phyloP scores from a whole-genome alignment of 2,888 invertebrate species.

The Hedya salicella region DNA sequence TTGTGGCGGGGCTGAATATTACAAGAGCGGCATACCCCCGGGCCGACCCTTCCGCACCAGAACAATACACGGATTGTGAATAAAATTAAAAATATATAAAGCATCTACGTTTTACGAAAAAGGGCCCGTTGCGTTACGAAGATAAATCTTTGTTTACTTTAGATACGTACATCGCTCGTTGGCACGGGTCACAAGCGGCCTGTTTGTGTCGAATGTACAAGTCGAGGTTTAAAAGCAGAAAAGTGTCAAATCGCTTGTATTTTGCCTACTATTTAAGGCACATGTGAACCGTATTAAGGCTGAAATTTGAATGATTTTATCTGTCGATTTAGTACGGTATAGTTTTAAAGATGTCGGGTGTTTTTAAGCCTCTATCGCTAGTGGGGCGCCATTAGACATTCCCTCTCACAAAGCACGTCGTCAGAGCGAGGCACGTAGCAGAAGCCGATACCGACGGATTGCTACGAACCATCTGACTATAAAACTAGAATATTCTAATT shows the following conservation, averaged over 20 bases:
- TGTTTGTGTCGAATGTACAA: slow-evolving; percentile 20
- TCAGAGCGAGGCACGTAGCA: slow-evolving; percentile 26
- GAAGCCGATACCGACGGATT: slow-evolving; percentile 8
- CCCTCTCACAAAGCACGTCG: slow-evolving; percentile 15
- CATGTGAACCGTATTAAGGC: background rate
- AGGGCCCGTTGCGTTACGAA: slow-evolving; percentile 52
- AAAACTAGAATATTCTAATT: slow-evolving; percentile 14
- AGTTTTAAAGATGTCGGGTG: background rate
- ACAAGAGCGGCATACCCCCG: slow-evolving; percentile 57
- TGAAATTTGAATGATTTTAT: background rate
- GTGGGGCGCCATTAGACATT: slow-evolving; percentile 30
- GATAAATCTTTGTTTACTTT: slow-evolving; percentile 49
- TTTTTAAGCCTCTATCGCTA: slow-evolving; percentile 17
- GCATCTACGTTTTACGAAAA: slow-evolving; percentile 57
- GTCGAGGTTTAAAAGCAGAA: slow-evolving; percentile 3
- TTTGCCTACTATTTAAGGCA: background rate
- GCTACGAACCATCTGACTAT: slow-evolving; percentile 22
- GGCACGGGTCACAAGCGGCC: slow-evolving; percentile 22
- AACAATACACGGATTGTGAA: slow-evolving; percentile 69
- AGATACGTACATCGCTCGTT: slow-evolving; percentile 19
- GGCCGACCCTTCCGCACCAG: slow-evolving; percentile 58
- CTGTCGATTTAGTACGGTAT: background rate
- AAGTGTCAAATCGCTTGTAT: background rate
- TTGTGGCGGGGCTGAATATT: slow-evolving; percentile 67
- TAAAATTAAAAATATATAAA: slow-evolving; percentile 71